Evolutionary conservation across 2,113 vertebrate species (phyloP).

Genomic region (Sigmodon hispidus): DNA sequence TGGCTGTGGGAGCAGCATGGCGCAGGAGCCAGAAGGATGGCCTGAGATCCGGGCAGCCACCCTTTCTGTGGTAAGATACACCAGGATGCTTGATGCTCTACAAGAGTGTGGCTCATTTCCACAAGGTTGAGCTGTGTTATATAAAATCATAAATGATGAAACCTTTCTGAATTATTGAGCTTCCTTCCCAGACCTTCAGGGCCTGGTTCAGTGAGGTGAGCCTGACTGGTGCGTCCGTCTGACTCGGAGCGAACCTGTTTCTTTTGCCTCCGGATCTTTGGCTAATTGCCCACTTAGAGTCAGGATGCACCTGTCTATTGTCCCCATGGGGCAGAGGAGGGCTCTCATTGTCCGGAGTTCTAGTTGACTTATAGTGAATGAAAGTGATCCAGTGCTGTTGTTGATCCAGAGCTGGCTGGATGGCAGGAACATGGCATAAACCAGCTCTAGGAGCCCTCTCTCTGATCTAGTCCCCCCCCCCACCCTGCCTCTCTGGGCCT

Average conservation of each 20-base stretch:
- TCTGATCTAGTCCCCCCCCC: neutral
- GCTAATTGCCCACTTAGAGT: too few species aligned
- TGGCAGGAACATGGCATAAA: neutral
- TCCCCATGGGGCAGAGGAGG: rapidly evolving
- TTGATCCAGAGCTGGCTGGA: neutral
- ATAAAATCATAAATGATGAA: constrained; percentile 72
- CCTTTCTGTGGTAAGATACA: neutral
- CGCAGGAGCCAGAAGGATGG: rapidly evolving
- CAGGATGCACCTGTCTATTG: neutral
- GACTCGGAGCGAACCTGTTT: neutral
- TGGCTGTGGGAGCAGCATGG: neutral
- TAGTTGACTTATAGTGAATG: neutral
- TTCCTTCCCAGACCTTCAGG: neutral
- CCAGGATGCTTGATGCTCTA: neutral
- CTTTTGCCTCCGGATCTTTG: neutral
- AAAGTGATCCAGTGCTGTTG: neutral
- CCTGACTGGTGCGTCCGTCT: neutral
- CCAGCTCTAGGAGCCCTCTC: neutral
- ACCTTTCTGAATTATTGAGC: constrained; percentile 73
- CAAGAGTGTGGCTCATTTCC: neutral
- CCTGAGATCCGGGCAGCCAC: neutral
- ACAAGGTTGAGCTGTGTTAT: constrained; percentile 62
- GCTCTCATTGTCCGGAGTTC: neutral
- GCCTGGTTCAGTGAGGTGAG: constrained; percentile 4
- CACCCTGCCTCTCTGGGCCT: rapidly evolving